Conservation (phyloP, 2,797 vertebrate species). For the Sebastolobus alascanus region DNA sequence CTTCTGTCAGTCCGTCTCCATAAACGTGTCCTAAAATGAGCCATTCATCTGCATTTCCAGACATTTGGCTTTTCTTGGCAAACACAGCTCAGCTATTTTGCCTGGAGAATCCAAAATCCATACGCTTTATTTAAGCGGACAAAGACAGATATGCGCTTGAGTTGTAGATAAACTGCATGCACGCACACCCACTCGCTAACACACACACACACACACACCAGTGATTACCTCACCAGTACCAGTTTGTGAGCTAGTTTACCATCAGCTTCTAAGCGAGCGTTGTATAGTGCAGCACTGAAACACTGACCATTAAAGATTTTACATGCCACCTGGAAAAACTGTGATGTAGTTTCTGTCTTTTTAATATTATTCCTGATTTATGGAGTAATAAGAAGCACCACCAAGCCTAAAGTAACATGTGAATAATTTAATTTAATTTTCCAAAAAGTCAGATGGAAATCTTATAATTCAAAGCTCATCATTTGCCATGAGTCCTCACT, state of each 20-base stretch:
- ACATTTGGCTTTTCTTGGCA: slow-evolving; percentile 77
- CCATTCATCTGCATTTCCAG: slow-evolving; percentile 76
- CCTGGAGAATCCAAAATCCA: slow-evolving; percentile 63
- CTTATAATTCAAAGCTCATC: slow-evolving; percentile 20
- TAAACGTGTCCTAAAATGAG: slow-evolving; percentile 70
- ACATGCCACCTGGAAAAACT: slow-evolving; percentile 44
- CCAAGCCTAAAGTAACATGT: slow-evolving; percentile 14
- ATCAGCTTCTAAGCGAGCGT: slow-evolving; percentile 5
- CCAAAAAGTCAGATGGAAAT: slow-evolving; percentile 36
- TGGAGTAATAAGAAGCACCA: slow-evolving; percentile 21
- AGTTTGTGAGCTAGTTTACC: slow-evolving; percentile 46
- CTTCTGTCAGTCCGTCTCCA: slow-evolving; percentile 76
- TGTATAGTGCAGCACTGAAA: slow-evolving; percentile 4
- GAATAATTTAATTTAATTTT: slow-evolving; percentile 35
- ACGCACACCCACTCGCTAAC: neutral
- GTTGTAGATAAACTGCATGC: slow-evolving; percentile 35
- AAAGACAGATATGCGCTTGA: slow-evolving; percentile 59
- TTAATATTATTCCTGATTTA: slow-evolving; percentile 29
- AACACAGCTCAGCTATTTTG: slow-evolving; percentile 50
- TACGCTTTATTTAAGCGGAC: slow-evolving; percentile 61
- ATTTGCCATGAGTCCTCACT: slow-evolving; percentile 17
- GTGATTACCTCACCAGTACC: slow-evolving; percentile 6
- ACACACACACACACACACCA: slow-evolving; percentile 2
- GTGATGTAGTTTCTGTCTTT: slow-evolving; percentile 13
- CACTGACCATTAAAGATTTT: slow-evolving; percentile 45